These are phyloP conservation scores for Parnassius apollo DNA, from an alignment of 2,888 invertebrate genomes.

Conservation along the genomic window DNA sequence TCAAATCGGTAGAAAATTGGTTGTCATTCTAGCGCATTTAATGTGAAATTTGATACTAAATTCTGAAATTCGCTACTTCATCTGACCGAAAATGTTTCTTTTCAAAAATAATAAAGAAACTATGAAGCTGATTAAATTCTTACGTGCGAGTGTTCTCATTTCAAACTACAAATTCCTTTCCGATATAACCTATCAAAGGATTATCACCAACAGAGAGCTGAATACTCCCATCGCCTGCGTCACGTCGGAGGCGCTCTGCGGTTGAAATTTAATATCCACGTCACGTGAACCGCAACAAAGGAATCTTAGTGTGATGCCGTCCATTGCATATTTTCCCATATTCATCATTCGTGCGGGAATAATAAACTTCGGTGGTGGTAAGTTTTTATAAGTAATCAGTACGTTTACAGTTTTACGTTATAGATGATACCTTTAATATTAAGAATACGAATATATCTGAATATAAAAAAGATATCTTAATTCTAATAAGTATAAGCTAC, in stretches of 20 bases:
- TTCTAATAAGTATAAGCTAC: too few relatives aligned
- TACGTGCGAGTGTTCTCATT: conserved; percentile 10
- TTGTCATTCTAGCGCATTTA: too few relatives aligned
- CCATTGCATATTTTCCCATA: conserved; percentile 26
- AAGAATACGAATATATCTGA: too few relatives aligned
- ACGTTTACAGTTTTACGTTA: too few relatives aligned
- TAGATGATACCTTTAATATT: too few relatives aligned
- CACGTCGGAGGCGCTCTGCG: conserved; percentile 16
- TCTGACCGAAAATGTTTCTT: too few relatives aligned
- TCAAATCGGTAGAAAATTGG: too few relatives aligned
- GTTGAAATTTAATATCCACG: conserved; percentile 27
- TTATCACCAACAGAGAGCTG: conserved; percentile 3
- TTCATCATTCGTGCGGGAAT: conserved; percentile 17
- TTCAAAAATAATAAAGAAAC: too few relatives aligned
- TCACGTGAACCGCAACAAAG: conserved; percentile 26
- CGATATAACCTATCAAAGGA: conserved; percentile 14
- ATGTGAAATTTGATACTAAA: too few relatives aligned
- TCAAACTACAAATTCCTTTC: conserved; percentile 11
- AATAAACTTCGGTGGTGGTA: conserved; percentile 10
- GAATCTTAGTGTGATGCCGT: conserved; percentile 20
- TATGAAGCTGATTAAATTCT: conserved; percentile 3
- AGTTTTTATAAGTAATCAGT: conserved; percentile 5
- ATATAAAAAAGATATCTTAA: too few relatives aligned
- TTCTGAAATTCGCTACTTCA: too few relatives aligned
- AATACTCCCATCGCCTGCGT: conserved; percentile 3